Evolutionary conservation across 2,797 vertebrate species (phyloP), one percentile per base, ranked within the genome.

Genomic region (Threskiornis aethiopicus): DNA sequence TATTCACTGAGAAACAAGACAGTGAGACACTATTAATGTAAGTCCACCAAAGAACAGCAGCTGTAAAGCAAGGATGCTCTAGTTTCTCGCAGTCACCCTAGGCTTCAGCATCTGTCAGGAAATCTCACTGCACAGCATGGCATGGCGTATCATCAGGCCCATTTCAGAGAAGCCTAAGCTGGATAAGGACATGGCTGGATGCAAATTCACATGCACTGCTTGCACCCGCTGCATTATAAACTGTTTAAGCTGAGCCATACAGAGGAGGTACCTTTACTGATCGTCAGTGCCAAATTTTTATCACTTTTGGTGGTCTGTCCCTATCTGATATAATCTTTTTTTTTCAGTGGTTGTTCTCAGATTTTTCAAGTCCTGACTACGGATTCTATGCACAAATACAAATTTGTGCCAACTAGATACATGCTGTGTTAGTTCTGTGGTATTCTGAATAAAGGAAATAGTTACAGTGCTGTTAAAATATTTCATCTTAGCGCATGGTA

Each of bases 351-450:
- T 33, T 21, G 22, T 89, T 77, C 65, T 57, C 44, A 18, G 59
- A 81, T 84, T 92, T 94, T 94, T 95, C 46, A 91, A 59, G 78
- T 94, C 83, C 33, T 13, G 46, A 9, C 65, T 84, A 89, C 59
- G 62, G 33, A 47, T 24, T 95, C 59, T 67, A 77, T 52, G 18
- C 42, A 46, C 24, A 64, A 94, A 87, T 84, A 89, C 77, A 93
- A 76, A 92, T 76, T 89, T 41, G 64, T 51, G 70, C 6, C 54
- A 52, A 47, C 58, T 65, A 86, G 37, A 88, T 80, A 57, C 24
- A 73, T 59, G 35, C 18, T 47, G 19, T 37, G 46, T 79, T 90
- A 75, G 80, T 44, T 84, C 84, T 49, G 33, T 59, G 24, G 42
- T 28, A 80, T 39, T 80, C 21, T 47, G 31, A 41, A 31, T 35